phyloP scores from a whole-genome alignment of 2,113 vertebrate species.

The Sula dactylatra region DNA sequence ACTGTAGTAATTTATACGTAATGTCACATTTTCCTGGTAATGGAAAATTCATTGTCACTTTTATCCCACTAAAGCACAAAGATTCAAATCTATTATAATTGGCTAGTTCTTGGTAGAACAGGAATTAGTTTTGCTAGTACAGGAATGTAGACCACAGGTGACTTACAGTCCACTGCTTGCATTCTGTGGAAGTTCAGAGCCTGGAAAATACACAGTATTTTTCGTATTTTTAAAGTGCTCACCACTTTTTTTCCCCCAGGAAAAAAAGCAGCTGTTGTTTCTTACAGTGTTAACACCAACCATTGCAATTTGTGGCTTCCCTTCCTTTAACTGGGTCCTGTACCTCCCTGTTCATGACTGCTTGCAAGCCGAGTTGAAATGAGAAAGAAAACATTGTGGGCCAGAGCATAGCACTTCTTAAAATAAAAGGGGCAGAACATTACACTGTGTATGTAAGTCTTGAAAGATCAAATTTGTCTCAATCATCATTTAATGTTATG shows the following conservation, averaged over 20 bases:
- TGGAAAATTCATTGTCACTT: background rate
- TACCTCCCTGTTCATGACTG: background rate
- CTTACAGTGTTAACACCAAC: background rate
- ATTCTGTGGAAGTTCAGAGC: background rate
- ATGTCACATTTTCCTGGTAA: background rate
- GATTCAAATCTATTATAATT: background rate
- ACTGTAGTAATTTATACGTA: background rate
- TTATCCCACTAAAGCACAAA: background rate
- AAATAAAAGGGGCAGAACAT: background rate
- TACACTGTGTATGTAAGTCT: background rate
- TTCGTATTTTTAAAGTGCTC: background rate
- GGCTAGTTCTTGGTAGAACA: background rate
- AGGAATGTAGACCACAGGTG: background rate
- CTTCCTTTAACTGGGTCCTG: background rate
- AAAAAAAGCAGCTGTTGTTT: background rate
- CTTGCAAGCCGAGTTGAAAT: background rate
- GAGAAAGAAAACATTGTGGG: background rate
- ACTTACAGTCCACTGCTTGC: background rate
- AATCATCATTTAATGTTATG: background rate
- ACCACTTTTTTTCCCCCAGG: accelerated
- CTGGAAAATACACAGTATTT: background rate
- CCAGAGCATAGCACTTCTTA: background rate
- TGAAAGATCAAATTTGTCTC: background rate
- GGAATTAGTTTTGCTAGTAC: background rate
- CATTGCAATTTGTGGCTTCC: background rate